phyloP scores from a whole-genome alignment of 2,888 invertebrate species.

The Folsomia candida region DNA sequence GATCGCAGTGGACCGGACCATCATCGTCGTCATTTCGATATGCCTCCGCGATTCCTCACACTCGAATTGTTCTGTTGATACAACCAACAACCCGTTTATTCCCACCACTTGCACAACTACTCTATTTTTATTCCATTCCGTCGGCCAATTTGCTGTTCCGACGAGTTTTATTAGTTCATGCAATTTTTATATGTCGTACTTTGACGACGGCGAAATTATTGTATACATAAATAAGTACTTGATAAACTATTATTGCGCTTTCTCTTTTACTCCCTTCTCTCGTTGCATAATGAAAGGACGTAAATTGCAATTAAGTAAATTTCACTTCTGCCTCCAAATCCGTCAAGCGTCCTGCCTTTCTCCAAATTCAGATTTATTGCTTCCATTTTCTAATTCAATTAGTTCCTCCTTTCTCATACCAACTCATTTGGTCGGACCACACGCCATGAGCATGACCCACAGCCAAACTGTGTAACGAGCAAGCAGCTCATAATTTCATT shows the following conservation, averaged over 20 bases:
- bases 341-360: not conserved
- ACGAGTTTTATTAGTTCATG: too few species aligned
- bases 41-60: not conserved
- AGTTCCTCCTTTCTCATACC: not conserved
- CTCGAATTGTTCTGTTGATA: not conserved
- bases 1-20: not conserved
- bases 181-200: not conserved
- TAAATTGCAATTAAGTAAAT: not conserved
- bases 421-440: not conserved
- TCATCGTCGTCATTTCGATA: not conserved
- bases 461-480: not conserved
- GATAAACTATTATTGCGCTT: not conserved
- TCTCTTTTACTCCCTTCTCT: not conserved
- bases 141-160: too few species aligned
- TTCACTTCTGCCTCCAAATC: not conserved
- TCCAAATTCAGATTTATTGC: slow-evolving; percentile 16
- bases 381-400: slow-evolving; percentile 13
- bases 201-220: not conserved
- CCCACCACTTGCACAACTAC: too few species aligned
- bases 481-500: not conserved
- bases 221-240: too few species aligned
- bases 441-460: not conserved
- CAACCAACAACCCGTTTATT: not conserved
- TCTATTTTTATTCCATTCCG: too few species aligned
- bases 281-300: not conserved